Conservation (phyloP, 2,113 vertebrate genomes). For the Isurus oxyrinchus region DNA sequence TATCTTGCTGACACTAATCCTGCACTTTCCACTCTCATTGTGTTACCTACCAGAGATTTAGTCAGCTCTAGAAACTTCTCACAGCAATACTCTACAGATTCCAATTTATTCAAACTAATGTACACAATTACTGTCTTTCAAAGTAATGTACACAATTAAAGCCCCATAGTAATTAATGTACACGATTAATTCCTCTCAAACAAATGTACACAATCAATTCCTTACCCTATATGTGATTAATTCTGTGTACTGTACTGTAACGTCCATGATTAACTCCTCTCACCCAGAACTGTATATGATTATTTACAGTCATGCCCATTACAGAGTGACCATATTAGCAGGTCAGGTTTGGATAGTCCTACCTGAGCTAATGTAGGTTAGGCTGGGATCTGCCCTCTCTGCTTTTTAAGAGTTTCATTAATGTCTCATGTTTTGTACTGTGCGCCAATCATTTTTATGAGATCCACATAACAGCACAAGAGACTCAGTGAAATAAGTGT, state of each 20-base stretch:
- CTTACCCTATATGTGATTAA: background rate
- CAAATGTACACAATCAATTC: background rate
- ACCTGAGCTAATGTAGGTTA: background rate
- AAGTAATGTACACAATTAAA: conserved; percentile 4
- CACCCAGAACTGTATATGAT: background rate
- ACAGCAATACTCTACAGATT: background rate
- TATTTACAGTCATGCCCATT: background rate
- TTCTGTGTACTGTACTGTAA: background rate
- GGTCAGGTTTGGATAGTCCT: background rate
- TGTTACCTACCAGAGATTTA: background rate
- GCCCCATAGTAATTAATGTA: background rate
- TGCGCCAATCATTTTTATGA: background rate
- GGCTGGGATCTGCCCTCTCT: background rate
- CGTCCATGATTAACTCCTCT: background rate
- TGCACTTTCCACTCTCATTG: background rate
- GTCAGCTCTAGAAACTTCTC: background rate
- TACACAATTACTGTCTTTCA: conserved; percentile 1
- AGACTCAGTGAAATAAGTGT: background rate
- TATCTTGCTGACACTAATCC: background rate
- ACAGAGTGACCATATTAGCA: background rate
- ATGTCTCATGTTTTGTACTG: background rate
- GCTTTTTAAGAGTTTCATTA: background rate
- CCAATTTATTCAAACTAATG: background rate
- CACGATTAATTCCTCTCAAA: background rate
- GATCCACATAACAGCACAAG: background rate